Conservation (phyloP, 2,888 invertebrate genomes). For the Luperina nickerlii region DNA sequence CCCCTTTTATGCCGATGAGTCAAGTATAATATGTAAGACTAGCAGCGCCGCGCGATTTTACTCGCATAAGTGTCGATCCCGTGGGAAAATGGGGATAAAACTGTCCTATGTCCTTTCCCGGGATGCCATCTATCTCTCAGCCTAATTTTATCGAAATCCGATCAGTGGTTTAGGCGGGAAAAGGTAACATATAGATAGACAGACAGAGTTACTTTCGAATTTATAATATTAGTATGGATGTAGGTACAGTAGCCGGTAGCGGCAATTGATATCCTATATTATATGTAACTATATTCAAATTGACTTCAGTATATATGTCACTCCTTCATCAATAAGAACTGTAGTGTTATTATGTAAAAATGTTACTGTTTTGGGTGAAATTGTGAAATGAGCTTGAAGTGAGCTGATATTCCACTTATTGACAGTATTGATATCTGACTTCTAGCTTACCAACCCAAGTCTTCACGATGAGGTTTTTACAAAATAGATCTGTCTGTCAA, state of each 20-base stretch:
- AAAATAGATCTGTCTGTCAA: not conserved
- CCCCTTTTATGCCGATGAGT: conserved; percentile 50
- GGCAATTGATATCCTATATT: no score
- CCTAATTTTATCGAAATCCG: no score
- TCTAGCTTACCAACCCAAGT: not conserved
- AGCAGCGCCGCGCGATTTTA: no score
- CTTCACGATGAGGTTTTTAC: not conserved
- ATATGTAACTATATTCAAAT: not conserved
- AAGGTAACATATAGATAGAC: no score
- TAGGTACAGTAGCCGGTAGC: no score
- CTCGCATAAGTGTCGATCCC: no score
- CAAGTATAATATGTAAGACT: conserved; percentile 11
- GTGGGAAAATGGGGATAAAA: no score
- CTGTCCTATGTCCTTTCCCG: no score
- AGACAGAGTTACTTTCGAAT: no score
- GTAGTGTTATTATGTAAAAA: not conserved
- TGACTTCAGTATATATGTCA: not conserved
- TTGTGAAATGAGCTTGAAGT: not conserved
- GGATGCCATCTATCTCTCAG: no score
- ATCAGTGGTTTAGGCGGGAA: no score
- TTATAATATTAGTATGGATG: no score
- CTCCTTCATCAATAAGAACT: not conserved
- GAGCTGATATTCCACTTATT: not conserved
- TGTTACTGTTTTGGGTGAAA: not conserved
- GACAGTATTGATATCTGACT: not conserved